Evolutionary conservation across 2,113 vertebrate species (phyloP).

Genomic region (Cottus gobio): DNA sequence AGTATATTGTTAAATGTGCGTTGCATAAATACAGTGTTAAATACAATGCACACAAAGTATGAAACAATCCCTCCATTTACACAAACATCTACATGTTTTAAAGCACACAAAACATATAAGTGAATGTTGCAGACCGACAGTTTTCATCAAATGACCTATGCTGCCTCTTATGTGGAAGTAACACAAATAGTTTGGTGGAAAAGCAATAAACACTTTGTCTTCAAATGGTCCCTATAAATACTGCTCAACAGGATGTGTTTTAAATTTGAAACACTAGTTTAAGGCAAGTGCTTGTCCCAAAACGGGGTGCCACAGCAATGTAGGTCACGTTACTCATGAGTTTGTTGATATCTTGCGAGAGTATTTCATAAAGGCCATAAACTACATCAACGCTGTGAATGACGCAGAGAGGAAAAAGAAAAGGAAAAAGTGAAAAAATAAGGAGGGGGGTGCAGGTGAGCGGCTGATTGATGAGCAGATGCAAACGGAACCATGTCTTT

Average conservation of each 20-base stretch:
- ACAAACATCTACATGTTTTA: not conserved
- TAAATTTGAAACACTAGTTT: constrained; percentile 5
- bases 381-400: constrained; percentile 25
- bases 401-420: not conserved
- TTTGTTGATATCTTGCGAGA: not conserved
- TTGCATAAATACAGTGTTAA: not conserved
- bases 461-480: constrained; percentile 19
- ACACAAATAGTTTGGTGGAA: not conserved
- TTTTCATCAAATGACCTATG: constrained; percentile 2
- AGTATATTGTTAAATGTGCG: not conserved
- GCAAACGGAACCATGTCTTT: constrained; percentile 19
- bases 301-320: constrained; percentile 48
- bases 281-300: not conserved
- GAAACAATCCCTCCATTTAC: not conserved
- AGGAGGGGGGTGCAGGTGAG: constrained; percentile 11
- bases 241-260: not conserved
- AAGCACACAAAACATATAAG: not conserved
- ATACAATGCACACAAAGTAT: not conserved
- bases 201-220: not conserved
- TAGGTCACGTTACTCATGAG: constrained; percentile 39
- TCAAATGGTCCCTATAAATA: not conserved
- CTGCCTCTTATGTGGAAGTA: not conserved
- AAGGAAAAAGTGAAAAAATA: not conserved
- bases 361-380: constrained; percentile 15
- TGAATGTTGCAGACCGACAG: not conserved